Percentiles rank a stretch among this genome's conserved stretches.
These are phyloP conservation scores for Calycopis cecrops DNA, from an alignment of 1,140 invertebrate genomes.

Conservation along the genomic window DNA sequence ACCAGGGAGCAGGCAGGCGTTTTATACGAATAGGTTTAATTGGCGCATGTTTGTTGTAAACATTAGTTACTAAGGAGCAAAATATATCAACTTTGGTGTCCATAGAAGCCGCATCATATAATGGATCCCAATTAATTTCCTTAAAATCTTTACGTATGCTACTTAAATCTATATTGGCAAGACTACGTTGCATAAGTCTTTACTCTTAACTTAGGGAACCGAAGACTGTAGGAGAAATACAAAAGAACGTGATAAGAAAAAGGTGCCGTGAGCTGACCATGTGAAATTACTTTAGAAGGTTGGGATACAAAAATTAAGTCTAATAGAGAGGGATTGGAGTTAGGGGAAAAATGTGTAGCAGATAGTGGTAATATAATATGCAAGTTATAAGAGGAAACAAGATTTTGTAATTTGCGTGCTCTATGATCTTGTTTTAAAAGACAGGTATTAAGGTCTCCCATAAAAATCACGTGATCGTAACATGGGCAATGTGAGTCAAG, in stretches of 20 bases:
- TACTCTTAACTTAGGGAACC: not conserved
- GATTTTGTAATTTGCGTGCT: not conserved
- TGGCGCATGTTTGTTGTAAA: too few species aligned
- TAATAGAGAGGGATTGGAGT: not conserved
- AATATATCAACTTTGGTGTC: too few species aligned
- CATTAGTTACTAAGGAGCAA: too few species aligned
- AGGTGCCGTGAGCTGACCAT: conserved; percentile 17
- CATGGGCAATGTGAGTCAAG: not conserved
- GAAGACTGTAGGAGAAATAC: conserved; percentile 9
- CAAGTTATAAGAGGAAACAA: not conserved
- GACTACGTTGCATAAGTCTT: not conserved
- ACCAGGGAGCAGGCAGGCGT: not conserved
- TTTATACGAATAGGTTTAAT: not conserved
- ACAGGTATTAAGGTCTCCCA: not conserved
- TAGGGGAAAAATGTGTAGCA: not conserved
- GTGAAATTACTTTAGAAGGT: not conserved
- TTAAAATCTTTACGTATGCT: not conserved
- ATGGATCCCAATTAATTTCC: not conserved
- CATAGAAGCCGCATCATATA: not conserved
- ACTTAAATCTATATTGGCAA: not conserved
- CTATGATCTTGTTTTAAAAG: not conserved
- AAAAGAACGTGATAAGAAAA: conserved; percentile 15
- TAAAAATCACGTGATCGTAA: not conserved
- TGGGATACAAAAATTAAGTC: conserved; percentile 1
- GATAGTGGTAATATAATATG: not conserved